These are phyloP conservation scores for Limnodromus scolopaceus DNA, from an alignment of 2,797 vertebrate genomes.

Conservation along the genomic window DNA sequence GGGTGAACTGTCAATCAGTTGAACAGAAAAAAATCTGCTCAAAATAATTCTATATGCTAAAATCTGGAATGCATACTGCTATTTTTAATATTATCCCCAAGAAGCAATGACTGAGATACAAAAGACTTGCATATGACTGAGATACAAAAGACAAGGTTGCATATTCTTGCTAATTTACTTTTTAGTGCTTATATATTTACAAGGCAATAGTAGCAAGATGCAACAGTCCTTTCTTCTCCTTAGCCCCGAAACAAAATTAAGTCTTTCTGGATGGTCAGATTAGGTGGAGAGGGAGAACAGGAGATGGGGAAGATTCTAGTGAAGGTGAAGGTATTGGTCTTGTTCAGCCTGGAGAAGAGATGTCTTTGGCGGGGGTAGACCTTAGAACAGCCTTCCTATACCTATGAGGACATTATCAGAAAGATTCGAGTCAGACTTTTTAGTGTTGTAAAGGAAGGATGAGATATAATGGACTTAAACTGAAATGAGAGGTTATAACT, in stretches of 20 bases:
- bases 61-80: neutral
- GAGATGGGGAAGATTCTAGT: neutral
- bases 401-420: neutral
- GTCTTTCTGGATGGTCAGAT: neutral
- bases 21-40: neutral
- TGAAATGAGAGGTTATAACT: neutral
- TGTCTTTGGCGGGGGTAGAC: rapidly evolving
- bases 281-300: neutral
- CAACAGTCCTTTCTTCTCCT: neutral
- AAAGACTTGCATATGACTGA: neutral
- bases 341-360: neutral
- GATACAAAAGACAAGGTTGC: neutral
- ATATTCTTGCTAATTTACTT: neutral
- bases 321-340: neutral
- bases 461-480: neutral
- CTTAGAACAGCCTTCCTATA: neutral
- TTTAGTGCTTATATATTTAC: neutral
- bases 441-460: neutral
- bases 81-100: neutral
- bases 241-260: neutral
- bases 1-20: neutral
- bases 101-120: neutral
- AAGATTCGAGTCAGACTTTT: neutral
- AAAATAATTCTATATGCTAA: neutral
- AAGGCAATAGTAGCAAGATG: neutral